phyloP scores from a whole-genome alignment of 2,888 invertebrate genomes.

The Microctonus brassicae region DNA sequence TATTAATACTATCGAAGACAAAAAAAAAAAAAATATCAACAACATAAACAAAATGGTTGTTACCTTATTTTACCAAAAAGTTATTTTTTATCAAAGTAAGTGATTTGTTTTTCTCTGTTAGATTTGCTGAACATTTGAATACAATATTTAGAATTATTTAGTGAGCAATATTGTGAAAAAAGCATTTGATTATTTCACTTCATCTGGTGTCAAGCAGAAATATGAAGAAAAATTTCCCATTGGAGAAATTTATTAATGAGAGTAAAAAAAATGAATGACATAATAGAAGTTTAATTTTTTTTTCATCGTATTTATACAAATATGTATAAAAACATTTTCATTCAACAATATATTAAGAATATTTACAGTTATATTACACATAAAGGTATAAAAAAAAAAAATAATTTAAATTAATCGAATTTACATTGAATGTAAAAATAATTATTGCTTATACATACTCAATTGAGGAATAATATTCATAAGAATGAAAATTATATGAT shows the following conservation, averaged over 20 bases:
- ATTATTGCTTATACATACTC: too few relatives aligned
- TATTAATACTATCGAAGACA: constrained; percentile 47
- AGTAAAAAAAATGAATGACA: neutral
- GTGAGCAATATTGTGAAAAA: constrained; percentile 17
- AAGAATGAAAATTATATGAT: neutral
- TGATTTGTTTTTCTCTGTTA: neutral
- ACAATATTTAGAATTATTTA: constrained; percentile 5
- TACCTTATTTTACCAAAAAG: neutral
- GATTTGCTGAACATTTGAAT: neutral
- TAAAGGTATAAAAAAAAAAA: neutral
- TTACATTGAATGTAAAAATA: neutral
- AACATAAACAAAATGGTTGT: constrained; percentile 51
- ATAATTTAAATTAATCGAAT: neutral
- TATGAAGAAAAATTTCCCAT: too few relatives aligned
- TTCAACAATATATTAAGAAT: neutral
- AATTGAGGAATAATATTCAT: too few relatives aligned
- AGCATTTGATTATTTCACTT: constrained; percentile 17
- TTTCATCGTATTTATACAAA: neutral
- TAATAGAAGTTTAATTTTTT: neutral
- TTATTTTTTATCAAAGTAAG: neutral
- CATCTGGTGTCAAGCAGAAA: neutral
- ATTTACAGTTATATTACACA: neutral
- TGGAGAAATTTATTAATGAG: too few relatives aligned
- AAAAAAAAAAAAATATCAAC: constrained; percentile 57
- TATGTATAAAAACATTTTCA: neutral